Base-by-base conservation (phyloP, 2,888 invertebrate species). In the Odontothrips loti region DNA sequence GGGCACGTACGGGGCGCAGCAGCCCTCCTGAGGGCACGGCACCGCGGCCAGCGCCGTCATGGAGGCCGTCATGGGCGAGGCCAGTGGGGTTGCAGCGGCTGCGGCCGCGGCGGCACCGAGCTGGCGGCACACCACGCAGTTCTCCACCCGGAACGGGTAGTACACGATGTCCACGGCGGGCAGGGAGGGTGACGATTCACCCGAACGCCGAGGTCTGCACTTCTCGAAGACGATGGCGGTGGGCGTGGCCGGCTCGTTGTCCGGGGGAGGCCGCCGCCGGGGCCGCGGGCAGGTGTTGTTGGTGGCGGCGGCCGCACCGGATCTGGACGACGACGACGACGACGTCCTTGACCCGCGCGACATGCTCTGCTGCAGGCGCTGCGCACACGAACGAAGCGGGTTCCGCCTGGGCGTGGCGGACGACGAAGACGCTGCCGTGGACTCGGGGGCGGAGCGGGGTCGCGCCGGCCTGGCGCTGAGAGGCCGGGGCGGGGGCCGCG, bases 101-200 rank as follows among this genome's bases (percentile, higher is more conserved):
- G 23, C 68, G n/a, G 68, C 68, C 9, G 23, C 23, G 68, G 23
- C 23, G 23, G 68, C 68, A 12, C 68, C 68, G 23, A 75, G 68
- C 68, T 75, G 68, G 11, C 68, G 68, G 68, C 68, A 75, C 27
- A 75, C 68, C 68, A 75, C 68, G 68, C 68, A 75, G 68, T 75
- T 75, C 27, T 75, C 68, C 27, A 75, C 68, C 23, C 68, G 68
- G 68, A 75, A 75, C 12, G 68, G 68, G 27, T 75, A 75, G 68
- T 75, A 75, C 68, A 75, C 68, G 68, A 75, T 75, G 68, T 75
- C 68, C 23, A 75, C 68, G 68, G 68, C 68, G 68, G 68, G 68
- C 68, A 75, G 23, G 68, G 68, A 75, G 23, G 68, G 68, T 12
- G 68, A 75, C 68, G 68, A 10, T 3, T 27, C 58, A 6, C 12